Percentiles rank a stretch among this genome's conserved stretches.
Conservation (phyloP, 2,113 vertebrate species). For the Phyllostomus discolor region DNA sequence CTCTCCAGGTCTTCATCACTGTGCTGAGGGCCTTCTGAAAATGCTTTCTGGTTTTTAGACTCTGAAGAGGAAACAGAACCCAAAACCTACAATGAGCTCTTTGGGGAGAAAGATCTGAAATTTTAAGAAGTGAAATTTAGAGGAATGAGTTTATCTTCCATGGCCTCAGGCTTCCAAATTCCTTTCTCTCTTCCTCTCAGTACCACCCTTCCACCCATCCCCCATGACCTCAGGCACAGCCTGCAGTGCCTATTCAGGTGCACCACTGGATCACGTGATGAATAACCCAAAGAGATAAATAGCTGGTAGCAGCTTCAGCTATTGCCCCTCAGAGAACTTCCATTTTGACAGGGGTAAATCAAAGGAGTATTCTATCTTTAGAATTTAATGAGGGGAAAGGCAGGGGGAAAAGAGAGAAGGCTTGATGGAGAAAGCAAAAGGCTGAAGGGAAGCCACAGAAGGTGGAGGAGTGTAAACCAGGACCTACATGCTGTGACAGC, state of each 20-base stretch:
- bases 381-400: background rate
- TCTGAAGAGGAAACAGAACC: background rate
- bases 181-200: background rate
- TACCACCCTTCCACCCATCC: background rate
- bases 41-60: background rate
- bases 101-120: background rate
- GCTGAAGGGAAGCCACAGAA: background rate
- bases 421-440: background rate
- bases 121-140: background rate
- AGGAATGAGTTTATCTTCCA: background rate
- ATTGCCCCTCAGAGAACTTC: background rate
- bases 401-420: background rate
- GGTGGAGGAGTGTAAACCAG: rapidly evolving
- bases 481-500: rapidly evolving
- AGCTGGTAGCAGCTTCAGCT: background rate
- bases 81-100: background rate
- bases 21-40: background rate
- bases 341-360: background rate
- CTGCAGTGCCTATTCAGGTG: background rate
- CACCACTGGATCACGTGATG: background rate
- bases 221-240: background rate
- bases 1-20: background rate
- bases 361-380: background rate
- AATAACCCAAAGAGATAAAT: background rate
- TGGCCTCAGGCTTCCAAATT: background rate